phyloP scores from a whole-genome alignment of 2,113 vertebrate genomes.

The Macaca nemestrina region DNA sequence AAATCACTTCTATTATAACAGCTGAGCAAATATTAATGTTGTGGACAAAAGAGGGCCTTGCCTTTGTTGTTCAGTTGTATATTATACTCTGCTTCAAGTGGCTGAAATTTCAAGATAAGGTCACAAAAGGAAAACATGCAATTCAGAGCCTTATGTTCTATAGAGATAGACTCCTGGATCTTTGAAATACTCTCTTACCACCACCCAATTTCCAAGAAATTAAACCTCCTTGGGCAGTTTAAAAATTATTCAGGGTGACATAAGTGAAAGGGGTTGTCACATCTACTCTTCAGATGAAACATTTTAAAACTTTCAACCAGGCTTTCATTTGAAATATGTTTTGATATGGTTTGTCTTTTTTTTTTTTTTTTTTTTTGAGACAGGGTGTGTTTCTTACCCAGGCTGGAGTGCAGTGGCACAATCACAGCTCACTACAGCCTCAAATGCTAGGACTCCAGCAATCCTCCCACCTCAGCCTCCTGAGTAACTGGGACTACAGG shows the following conservation, averaged over 20 bases:
- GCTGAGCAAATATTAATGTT: background rate
- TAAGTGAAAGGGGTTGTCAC: background rate
- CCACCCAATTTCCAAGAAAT: slow-evolving; percentile 21
- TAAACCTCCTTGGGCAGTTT: background rate
- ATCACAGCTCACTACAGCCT: too few species aligned
- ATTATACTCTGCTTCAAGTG: background rate
- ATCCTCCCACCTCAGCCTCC: too few species aligned
- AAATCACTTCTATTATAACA: background rate
- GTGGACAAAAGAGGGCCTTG: background rate
- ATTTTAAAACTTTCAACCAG: background rate
- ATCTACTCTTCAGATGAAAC: background rate
- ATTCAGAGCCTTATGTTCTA: background rate
- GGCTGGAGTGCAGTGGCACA: too few species aligned
- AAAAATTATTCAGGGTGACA: background rate
- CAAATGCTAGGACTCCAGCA: too few species aligned
- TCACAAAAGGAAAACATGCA: background rate
- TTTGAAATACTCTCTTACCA: background rate
- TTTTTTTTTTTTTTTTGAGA: background rate
- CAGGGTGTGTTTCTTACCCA: too few species aligned
- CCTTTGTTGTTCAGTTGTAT: background rate
- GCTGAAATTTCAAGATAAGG: slow-evolving; percentile 24
- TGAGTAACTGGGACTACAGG: too few species aligned
- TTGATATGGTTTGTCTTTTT: background rate
- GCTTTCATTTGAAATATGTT: background rate
- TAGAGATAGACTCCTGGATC: background rate